phyloP scores from a whole-genome alignment of 2,797 vertebrate species.

The Carcharodon carcharias region DNA sequence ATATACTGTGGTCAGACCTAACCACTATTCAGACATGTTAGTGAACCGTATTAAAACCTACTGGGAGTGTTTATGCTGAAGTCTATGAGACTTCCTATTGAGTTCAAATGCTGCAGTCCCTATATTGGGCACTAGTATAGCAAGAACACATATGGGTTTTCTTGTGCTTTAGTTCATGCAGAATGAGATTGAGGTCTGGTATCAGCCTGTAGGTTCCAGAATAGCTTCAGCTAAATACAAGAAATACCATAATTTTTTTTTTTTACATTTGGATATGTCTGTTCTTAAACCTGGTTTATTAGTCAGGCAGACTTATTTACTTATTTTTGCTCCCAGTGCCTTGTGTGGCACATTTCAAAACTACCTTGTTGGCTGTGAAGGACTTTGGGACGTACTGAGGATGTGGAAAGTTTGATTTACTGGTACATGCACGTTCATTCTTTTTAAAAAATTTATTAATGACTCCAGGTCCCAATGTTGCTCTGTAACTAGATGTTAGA shows the following conservation, averaged over 20 bases:
- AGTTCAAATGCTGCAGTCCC: background rate
- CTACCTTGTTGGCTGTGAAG: background rate
- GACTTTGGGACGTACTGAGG: background rate
- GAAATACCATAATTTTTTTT: background rate
- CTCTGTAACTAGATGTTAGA: background rate
- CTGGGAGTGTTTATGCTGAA: background rate
- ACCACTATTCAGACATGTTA: conserved; percentile 15
- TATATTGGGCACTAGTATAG: background rate
- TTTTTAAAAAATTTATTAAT: background rate
- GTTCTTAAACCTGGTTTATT: background rate
- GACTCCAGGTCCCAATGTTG: background rate
- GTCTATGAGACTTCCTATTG: background rate
- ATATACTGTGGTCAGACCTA: conserved; percentile 5
- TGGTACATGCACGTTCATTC: background rate
- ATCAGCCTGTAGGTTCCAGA: no score
- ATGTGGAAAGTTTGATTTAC: background rate
- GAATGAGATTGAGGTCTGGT: background rate
- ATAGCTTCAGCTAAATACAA: background rate
- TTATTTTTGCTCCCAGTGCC: background rate
- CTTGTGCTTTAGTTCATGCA: background rate
- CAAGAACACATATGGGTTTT: background rate
- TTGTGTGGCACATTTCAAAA: background rate
- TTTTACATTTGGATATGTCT: background rate
- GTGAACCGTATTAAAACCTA: conserved; percentile 11
- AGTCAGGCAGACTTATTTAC: background rate